Conservation (phyloP, 2,113 vertebrate genomes). For the Spea bombifrons region DNA sequence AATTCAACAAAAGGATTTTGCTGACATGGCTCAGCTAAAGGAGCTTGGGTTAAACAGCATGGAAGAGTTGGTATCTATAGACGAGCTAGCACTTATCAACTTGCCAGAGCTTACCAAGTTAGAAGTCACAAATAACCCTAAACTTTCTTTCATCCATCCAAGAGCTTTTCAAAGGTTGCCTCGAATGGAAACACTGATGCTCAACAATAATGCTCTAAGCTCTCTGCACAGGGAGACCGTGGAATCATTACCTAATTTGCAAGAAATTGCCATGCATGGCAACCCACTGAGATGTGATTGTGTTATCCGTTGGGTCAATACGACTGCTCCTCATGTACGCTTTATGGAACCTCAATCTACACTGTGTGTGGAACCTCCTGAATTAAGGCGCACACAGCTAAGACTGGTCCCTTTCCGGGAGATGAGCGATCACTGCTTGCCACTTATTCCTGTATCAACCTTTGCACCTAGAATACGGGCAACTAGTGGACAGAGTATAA, state of each 20-base stretch:
- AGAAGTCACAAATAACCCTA: conserved; percentile 93
- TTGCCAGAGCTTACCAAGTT: conserved; percentile 93
- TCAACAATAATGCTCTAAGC: conserved; percentile 93
- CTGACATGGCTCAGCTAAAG: conserved; percentile 85
- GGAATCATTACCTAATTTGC: conserved; percentile 84
- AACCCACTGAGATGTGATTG: conserved; percentile 96
- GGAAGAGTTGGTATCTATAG: conserved; percentile 88
- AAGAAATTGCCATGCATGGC: conserved; percentile 91
- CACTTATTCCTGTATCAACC: conserved; percentile 78
- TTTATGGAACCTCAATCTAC: conserved; percentile 94
- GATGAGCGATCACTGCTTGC: conserved; percentile 86
- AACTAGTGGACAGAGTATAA: conserved; percentile 60
- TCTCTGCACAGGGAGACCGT: conserved; percentile 85
- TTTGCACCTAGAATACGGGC: conserved; percentile 75
- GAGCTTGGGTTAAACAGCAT: conserved; percentile 92
- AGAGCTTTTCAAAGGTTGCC: conserved; percentile 83
- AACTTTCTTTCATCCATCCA: conserved; percentile 90
- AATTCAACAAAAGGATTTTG: conserved; percentile 81
- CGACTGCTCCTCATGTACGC: conserved; percentile 71
- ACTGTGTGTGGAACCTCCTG: conserved; percentile 87
- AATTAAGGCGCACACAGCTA: conserved; percentile 77
- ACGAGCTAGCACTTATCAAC: conserved; percentile 81
- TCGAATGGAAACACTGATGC: conserved; percentile 92
- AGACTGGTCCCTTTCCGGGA: conserved; percentile 86
- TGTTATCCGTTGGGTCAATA: conserved; percentile 88